These are phyloP conservation scores for Pavo muticus DNA, from an alignment of 2,113 vertebrate species.

Conservation along the genomic window DNA sequence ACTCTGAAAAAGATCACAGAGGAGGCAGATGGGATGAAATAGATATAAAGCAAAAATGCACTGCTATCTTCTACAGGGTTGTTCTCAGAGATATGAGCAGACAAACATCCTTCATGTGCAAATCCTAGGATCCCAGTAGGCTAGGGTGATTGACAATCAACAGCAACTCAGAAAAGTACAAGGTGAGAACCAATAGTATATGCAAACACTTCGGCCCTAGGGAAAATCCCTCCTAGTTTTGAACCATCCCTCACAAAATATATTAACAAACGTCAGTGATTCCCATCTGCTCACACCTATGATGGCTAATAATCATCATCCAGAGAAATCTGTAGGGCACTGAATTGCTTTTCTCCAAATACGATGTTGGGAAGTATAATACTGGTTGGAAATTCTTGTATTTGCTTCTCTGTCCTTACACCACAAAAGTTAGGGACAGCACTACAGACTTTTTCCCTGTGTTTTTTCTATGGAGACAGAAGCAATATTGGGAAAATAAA, in stretches of 20 bases:
- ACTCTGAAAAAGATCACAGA: neutral
- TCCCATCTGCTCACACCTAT: constrained; percentile 7
- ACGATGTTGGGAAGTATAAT: neutral
- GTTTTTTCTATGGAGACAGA: neutral
- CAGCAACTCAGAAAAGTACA: neutral
- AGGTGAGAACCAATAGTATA: neutral
- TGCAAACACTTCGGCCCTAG: neutral
- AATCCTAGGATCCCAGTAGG: neutral
- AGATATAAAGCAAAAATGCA: neutral
- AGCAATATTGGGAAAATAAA: neutral
- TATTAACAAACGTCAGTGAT: neutral
- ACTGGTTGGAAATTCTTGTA: neutral
- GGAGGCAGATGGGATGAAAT: neutral
- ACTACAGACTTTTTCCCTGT: neutral
- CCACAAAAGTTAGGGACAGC: neutral
- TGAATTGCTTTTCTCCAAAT: constrained; percentile 6
- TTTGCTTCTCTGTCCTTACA: neutral
- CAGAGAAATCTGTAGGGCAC: neutral
- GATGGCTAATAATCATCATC: constrained; percentile 12
- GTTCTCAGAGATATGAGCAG: neutral
- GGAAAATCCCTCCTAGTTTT: neutral
- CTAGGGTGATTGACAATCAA: neutral
- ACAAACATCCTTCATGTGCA: neutral
- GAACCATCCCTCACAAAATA: neutral
- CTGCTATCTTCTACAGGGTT: neutral